Evolutionary conservation across 2,113 vertebrate genomes (phyloP), one percentile per base, ranked within the genome.

Genomic region (Eonycteris spelaea): DNA sequence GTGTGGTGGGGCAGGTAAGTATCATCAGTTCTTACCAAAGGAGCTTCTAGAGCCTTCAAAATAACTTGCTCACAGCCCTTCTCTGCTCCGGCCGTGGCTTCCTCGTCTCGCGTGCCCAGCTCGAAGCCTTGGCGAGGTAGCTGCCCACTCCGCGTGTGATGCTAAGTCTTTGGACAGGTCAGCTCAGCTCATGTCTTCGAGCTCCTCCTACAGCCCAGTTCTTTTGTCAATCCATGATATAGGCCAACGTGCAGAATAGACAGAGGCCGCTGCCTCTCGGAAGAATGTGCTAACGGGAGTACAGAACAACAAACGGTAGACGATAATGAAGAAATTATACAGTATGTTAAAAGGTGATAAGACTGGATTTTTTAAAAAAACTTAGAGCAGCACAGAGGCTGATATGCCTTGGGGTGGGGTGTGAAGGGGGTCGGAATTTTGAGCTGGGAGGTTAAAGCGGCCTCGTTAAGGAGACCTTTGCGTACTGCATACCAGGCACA

Each of bases 41-140:
- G 16, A 48, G 9, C 61, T 38, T 90, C 30, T 9, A 18, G 26
- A 15, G 30, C 12, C 26, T 63, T 13, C 13, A 61, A n/a, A 9
- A 33, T 13, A 24, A 19, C 3, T 24, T 4, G 15, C 33, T 21
- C 21, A 4, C 13, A 53, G 43, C 14, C 68, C 57, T 67, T n/a
- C 10, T 51, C 6, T 12, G 5, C 3, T 1, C 45, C 48, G 30
- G 22, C 1, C 18, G 53, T 28, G 1, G 83, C 13, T 38, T 4
- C 0, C 11, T 74, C 3, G 4, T 30, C 65, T 48, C 22, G 0
- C 15, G 5, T 40, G 35, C 15, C 30, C 4, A 10, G 5, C 5
- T 3, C 1, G 2, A 4, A 0, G 1, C 11, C 7, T 40, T 33
- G 51, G 12, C 0, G 1, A 35, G 33, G 0, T 7, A 6, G 28